phyloP scores from a whole-genome alignment of 2,888 invertebrate species.

The Prosopocoilus inquinatus region DNA sequence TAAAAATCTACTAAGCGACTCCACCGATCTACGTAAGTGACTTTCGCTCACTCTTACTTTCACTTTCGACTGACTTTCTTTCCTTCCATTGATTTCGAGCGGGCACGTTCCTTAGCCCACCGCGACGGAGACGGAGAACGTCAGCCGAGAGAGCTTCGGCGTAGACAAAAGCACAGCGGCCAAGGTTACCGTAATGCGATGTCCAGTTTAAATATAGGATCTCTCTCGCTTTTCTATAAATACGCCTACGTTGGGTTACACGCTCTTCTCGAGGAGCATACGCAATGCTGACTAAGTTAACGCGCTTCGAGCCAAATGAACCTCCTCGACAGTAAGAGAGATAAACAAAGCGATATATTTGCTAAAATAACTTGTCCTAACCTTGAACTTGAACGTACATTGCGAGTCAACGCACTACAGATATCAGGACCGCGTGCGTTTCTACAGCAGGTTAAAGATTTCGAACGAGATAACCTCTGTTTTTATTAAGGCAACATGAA shows the following conservation, averaged over 20 bases:
- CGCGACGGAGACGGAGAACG: background rate
- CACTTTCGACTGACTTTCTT: constrained; percentile 8
- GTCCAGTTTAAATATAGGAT: constrained; percentile 30
- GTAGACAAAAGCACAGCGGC: constrained; percentile 27
- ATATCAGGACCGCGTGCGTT: constrained; percentile 1
- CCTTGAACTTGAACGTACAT: constrained; percentile 37
- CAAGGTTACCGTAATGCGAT: constrained; percentile 29
- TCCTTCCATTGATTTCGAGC: constrained; percentile 2
- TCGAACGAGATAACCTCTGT: background rate
- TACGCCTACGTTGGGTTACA: constrained; percentile 27
- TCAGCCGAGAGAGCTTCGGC: background rate
- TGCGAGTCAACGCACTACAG: constrained; percentile 31
- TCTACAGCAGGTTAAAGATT: constrained; percentile 7
- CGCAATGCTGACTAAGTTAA: constrained; percentile 13
- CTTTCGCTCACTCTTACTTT: constrained; percentile 10
- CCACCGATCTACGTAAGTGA: background rate
- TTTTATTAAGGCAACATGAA: too few species aligned
- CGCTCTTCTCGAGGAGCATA: constrained; percentile 22
- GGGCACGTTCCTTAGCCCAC: background rate
- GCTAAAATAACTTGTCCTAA: constrained; percentile 35
- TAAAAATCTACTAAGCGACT: background rate
- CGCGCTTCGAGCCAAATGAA: constrained; percentile 2
- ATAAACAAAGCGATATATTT: constrained; percentile 32
- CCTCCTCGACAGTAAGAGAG: constrained; percentile 17
- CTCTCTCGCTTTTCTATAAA: constrained; percentile 30